Percentiles rank a stretch among this genome's conserved stretches.
Evolutionary conservation across 2,113 vertebrate genomes (phyloP).

Genomic region (Rhea pennata): DNA sequence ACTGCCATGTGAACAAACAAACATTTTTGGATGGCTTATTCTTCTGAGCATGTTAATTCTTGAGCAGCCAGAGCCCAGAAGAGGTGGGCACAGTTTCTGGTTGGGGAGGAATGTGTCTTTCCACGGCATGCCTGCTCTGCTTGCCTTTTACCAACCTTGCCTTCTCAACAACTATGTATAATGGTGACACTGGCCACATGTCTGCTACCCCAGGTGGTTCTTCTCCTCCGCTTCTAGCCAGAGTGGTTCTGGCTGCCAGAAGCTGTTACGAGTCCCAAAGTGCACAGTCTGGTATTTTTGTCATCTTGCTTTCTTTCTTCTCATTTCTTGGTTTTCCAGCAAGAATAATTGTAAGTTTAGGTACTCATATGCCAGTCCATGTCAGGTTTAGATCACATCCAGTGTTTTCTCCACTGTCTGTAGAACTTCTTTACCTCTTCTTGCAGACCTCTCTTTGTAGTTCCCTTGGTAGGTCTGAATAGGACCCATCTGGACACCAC

Average conservation of each 20-base stretch:
- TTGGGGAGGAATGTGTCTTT: background rate
- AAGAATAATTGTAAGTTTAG: background rate
- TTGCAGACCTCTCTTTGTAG: background rate
- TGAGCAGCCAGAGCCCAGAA: background rate
- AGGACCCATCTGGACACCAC: accelerated
- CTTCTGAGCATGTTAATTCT: background rate
- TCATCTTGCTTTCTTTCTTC: background rate
- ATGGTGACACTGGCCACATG: accelerated
- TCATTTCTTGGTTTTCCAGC: background rate
- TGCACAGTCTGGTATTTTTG: accelerated
- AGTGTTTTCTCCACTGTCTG: background rate
- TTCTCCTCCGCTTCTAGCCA: background rate
- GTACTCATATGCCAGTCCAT: background rate
- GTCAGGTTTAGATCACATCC: background rate
- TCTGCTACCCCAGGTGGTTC: background rate
- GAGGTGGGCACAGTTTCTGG: background rate
- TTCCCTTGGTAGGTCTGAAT: background rate
- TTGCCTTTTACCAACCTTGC: background rate
- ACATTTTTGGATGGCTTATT: accelerated
- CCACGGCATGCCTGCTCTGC: accelerated
- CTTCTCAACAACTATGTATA: background rate
- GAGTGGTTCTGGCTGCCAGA: background rate
- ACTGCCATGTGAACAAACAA: background rate
- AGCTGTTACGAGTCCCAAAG: background rate
- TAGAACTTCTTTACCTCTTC: no score